Evolutionary conservation across 2,888 invertebrate species (phyloP).

Genomic region (Syrista parreyssii): DNA sequence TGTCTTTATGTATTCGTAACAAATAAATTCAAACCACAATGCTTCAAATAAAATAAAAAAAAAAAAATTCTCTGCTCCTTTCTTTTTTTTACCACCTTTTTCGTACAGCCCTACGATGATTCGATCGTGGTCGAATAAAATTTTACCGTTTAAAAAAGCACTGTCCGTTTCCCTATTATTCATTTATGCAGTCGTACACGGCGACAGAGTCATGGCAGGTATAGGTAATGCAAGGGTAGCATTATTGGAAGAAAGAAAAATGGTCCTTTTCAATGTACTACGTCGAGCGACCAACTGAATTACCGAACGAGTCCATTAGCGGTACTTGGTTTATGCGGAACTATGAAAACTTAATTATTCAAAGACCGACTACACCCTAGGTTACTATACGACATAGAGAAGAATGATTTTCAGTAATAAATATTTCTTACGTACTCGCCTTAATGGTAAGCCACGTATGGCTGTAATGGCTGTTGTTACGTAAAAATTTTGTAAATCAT

Average conservation of each 20-base stretch:
- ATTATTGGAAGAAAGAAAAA: background rate
- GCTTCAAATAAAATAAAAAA: no score
- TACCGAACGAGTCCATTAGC: background rate
- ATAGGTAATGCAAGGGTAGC: background rate
- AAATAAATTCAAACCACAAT: background rate
- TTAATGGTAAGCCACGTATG: background rate
- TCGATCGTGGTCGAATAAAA: background rate
- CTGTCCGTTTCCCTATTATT: background rate
- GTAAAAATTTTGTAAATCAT: background rate
- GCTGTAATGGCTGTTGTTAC: background rate
- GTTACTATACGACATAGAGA: background rate
- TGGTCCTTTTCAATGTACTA: background rate
- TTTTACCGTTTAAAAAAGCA: background rate
- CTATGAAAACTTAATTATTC: background rate
- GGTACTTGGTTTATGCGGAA: background rate
- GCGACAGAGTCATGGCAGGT: background rate
- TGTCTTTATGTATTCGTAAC: no score
- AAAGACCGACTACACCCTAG: background rate
- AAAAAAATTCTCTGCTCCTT: no score
- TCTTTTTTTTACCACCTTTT: background rate
- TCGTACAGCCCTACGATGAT: background rate
- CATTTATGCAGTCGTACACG: background rate
- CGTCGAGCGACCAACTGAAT: background rate
- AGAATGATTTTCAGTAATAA: background rate
- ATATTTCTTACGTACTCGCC: background rate